Conservation (phyloP, 2,113 vertebrate species). For the Scortum barcoo region DNA sequence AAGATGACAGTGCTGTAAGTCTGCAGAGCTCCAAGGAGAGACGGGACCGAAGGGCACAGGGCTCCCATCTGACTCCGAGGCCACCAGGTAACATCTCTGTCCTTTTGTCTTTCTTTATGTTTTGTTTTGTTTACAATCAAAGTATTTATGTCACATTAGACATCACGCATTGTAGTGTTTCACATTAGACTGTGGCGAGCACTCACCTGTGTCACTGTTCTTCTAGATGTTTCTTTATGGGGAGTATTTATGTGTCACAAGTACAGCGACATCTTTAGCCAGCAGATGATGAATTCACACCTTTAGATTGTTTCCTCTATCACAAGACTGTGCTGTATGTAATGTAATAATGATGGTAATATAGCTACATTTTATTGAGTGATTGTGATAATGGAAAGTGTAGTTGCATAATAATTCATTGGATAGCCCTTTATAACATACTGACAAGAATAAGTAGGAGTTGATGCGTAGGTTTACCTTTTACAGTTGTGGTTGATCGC, state of each 20-base stretch:
- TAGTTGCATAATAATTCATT: neutral
- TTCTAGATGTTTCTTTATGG: neutral
- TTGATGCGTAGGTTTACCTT: neutral
- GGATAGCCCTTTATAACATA: neutral
- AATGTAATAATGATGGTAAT: neutral
- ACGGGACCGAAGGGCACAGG: slow-evolving; percentile 24
- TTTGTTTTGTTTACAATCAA: neutral
- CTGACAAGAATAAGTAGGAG: neutral
- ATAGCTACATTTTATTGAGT: neutral
- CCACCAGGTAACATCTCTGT: slow-evolving; percentile 30
- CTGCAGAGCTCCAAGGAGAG: slow-evolving; percentile 42
- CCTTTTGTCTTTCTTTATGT: neutral
- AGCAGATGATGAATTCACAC: neutral
- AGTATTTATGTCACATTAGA: neutral
- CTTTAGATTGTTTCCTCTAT: neutral
- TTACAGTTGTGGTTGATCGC: neutral
- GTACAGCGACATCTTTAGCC: neutral
- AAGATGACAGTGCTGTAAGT: slow-evolving; percentile 39
- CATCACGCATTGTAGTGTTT: too few relatives aligned
- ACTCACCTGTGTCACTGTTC: neutral
- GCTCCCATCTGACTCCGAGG: slow-evolving; percentile 28
- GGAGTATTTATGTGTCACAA: neutral
- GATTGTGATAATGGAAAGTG: neutral
- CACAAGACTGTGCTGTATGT: neutral
- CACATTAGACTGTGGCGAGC: neutral